Evolutionary conservation across 2,113 vertebrate genomes (phyloP).

Genomic region (Castor canadensis): DNA sequence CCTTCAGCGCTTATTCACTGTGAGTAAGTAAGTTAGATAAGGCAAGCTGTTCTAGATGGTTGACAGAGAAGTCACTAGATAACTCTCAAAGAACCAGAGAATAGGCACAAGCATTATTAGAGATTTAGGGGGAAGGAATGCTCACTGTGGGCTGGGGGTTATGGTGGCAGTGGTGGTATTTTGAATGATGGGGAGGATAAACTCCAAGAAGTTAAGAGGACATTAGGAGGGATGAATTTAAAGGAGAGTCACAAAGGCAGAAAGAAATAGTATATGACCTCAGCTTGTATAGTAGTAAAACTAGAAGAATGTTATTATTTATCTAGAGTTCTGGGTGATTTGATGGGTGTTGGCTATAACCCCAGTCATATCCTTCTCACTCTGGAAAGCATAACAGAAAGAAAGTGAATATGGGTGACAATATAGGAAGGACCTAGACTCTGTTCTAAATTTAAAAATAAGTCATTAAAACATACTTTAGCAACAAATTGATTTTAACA

Average conservation of each 20-base stretch:
- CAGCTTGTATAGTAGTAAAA: conserved; percentile 26
- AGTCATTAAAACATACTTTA: conserved; percentile 29
- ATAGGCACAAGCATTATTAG: not conserved
- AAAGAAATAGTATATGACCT: not conserved
- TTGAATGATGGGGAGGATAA: not conserved
- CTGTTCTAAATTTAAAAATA: conserved; percentile 20
- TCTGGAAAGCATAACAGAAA: not conserved
- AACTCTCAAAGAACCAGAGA: conserved; percentile 23
- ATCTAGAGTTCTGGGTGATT: conserved; percentile 13
- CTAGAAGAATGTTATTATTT: not conserved
- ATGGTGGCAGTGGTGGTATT: not conserved
- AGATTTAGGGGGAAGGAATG: not conserved
- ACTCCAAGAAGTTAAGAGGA: not conserved
- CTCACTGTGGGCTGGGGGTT: not conserved
- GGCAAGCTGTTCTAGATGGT: not conserved
- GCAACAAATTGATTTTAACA: conserved; percentile 28
- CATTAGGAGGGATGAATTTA: not conserved
- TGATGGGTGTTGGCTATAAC: not conserved
- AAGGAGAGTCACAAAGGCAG: not conserved
- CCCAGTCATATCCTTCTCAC: not conserved
- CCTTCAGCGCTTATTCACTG: not conserved
- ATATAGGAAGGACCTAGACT: not conserved
- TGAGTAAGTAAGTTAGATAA: conserved; percentile 17
- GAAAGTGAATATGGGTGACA: not conserved
- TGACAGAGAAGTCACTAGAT: not conserved